phyloP scores from a whole-genome alignment of 2,797 vertebrate genomes.

The Sebastes itinus region DNA sequence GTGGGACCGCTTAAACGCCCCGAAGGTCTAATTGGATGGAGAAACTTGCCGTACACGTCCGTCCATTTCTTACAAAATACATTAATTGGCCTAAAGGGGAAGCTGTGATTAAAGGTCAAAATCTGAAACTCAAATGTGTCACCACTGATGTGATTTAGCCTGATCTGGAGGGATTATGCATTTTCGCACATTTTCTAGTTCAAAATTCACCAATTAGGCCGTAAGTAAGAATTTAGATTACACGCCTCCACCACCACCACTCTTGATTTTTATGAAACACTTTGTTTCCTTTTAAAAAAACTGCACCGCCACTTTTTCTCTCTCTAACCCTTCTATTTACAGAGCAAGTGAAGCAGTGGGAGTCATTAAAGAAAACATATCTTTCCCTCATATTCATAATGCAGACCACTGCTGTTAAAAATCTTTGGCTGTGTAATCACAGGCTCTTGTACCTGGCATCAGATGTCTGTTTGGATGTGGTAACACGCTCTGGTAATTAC shows the following conservation, averaged over 20 bases:
- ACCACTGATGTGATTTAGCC: not conserved
- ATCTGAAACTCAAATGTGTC: slow-evolving; percentile 10
- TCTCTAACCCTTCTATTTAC: not conserved
- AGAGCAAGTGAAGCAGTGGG: not conserved
- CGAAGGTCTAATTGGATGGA: not conserved
- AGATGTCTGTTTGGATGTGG: slow-evolving; percentile 26
- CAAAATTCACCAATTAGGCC: not conserved
- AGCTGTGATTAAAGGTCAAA: not conserved
- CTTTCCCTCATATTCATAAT: not conserved
- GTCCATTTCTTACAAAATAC: not conserved
- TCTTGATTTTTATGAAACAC: not conserved
- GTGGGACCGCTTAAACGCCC: not conserved
- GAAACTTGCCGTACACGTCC: not conserved
- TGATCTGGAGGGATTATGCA: not conserved
- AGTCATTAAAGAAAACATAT: not conserved
- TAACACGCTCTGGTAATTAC: slow-evolving; percentile 34
- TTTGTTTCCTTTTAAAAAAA: not conserved
- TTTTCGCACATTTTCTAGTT: not conserved
- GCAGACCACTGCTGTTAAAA: not conserved
- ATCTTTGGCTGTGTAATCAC: not conserved
- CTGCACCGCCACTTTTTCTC: not conserved
- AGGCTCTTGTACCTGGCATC: slow-evolving; percentile 33
- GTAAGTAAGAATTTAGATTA: not conserved
- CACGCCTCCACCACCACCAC: not conserved
- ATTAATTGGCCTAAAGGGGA: not conserved